Conservation (phyloP, 2,113 vertebrate genomes). For the Xyrauchen texanus region DNA sequence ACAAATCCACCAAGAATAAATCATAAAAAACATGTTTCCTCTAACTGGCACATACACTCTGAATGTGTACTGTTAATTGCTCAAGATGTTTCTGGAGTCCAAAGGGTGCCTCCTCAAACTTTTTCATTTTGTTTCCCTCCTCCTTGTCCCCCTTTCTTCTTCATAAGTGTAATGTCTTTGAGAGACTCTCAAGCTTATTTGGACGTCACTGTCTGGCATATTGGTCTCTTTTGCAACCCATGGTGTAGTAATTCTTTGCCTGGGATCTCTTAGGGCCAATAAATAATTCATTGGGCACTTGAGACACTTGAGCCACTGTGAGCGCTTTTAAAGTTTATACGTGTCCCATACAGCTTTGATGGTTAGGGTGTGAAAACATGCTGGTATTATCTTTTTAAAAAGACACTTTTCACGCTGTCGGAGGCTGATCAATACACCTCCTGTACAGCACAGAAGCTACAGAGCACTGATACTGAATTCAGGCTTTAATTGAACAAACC, state of each 20-base stretch:
- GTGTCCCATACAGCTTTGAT: slow-evolving; percentile 14
- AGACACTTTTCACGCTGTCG: slow-evolving; percentile 10
- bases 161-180: too few species aligned
- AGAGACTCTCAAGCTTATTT: slow-evolving; percentile 40
- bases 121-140: slow-evolving; percentile 25
- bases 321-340: slow-evolving; percentile 65
- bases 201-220: slow-evolving; percentile 29
- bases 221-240: slow-evolving; percentile 34
- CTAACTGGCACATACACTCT: slow-evolving; percentile 18
- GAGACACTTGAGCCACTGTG: slow-evolving; percentile 64
- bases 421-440: neutral
- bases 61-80: slow-evolving; percentile 7
- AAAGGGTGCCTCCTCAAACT: slow-evolving; percentile 21
- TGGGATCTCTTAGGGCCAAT: slow-evolving; percentile 57
- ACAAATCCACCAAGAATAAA: slow-evolving; percentile 14
- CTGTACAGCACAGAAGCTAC: neutral
- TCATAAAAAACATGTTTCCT: slow-evolving; percentile 26
- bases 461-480: neutral
- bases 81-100: slow-evolving; percentile 25
- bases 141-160: slow-evolving; percentile 2
- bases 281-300: slow-evolving; percentile 76
- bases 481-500: too few species aligned
- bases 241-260: slow-evolving; percentile 41
- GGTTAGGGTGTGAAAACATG: slow-evolving; percentile 53
- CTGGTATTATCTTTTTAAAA: slow-evolving; percentile 52